Conservation (phyloP, 2,113 vertebrate species). For the Strix aluco region DNA sequence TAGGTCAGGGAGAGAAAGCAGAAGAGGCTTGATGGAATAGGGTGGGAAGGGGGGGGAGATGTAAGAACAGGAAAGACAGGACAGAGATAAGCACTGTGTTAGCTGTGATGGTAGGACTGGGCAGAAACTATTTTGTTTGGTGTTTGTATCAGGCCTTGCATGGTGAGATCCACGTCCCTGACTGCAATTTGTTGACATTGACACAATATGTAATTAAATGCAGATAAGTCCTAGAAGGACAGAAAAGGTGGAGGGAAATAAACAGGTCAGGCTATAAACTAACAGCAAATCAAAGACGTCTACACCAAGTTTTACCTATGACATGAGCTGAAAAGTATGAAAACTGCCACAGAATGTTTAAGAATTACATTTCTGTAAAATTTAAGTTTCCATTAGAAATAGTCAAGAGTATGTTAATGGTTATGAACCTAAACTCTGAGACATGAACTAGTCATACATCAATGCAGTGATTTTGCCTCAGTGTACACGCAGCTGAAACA, state of each 20-base stretch:
- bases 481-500: slow-evolving; percentile 26
- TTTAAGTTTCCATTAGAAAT: neutral
- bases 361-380: neutral
- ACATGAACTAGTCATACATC: neutral
- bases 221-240: slow-evolving; percentile 16
- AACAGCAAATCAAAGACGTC: neutral
- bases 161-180: neutral
- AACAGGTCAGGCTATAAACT: neutral
- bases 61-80: slow-evolving; percentile 23
- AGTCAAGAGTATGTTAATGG: neutral
- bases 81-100: neutral
- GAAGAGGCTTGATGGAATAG: neutral
- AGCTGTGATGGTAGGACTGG: neutral
- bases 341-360: neutral
- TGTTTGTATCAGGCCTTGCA: neutral
- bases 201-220: slow-evolving; percentile 31
- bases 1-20: neutral
- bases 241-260: neutral
- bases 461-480: neutral
- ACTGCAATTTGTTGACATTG: neutral
- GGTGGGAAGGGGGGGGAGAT: neutral
- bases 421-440: neutral
- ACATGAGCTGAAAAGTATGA: neutral
- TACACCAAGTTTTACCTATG: neutral
- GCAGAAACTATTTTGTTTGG: slow-evolving; percentile 1